phyloP scores from a whole-genome alignment of 2,797 vertebrate genomes.

The Cheirogaleus major region DNA sequence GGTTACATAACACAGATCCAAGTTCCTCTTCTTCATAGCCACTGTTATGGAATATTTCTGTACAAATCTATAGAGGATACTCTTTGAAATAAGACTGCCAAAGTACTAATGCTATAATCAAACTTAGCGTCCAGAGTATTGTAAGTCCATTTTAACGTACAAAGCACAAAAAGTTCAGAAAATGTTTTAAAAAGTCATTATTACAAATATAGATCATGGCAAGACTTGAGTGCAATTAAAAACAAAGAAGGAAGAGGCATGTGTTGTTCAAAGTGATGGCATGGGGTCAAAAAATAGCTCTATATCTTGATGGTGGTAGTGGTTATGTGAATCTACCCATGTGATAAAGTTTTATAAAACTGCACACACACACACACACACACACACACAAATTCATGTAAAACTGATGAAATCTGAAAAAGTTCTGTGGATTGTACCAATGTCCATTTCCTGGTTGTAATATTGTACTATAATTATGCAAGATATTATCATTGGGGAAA shows the following conservation, averaged over 20 bases:
- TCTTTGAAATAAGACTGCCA: background rate
- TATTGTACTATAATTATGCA: background rate
- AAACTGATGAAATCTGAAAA: background rate
- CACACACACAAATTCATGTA: background rate
- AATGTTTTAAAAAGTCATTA: background rate
- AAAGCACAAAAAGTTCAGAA: background rate
- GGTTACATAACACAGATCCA: background rate
- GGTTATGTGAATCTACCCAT: background rate
- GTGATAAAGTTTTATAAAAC: background rate
- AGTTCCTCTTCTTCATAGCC: background rate
- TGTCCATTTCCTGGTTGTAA: background rate
- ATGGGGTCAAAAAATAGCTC: background rate
- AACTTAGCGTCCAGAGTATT: background rate
- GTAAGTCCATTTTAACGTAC: background rate
- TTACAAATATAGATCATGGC: background rate
- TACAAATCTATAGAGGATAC: background rate
- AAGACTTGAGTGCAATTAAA: background rate
- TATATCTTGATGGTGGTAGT: background rate
- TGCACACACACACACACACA: background rate
- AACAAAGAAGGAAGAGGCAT: background rate
- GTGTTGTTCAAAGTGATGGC: background rate
- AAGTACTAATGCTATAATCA: background rate
- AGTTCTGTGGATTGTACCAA: background rate
- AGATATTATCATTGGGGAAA: background rate
- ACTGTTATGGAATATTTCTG: background rate